Conservation (phyloP, 2,888 invertebrate species). For the Sphecodes monilicornis region DNA sequence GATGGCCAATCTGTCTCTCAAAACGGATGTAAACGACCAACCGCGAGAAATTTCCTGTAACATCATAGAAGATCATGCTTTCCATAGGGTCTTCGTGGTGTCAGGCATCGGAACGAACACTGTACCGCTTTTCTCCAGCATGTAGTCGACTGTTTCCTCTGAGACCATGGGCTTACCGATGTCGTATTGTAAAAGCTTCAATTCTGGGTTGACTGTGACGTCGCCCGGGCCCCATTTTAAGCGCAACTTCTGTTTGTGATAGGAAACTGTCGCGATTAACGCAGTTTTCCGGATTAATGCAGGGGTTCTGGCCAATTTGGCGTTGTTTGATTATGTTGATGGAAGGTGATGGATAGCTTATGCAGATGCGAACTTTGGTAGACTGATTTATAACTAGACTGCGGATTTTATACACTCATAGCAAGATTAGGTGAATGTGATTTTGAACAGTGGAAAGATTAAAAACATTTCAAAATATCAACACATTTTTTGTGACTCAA, state of each 20-base stretch:
- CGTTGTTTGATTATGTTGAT: background rate
- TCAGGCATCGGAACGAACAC: background rate
- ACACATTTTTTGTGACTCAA: no score
- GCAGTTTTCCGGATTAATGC: slow-evolving; percentile 38
- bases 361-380: no score
- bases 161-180: slow-evolving; percentile 90
- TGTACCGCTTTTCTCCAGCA: slow-evolving; percentile 91
- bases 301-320: background rate
- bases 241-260: slow-evolving; percentile 91
- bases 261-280: slow-evolving; percentile 88
- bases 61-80: background rate
- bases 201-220: slow-evolving; percentile 91
- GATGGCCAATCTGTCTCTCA: slow-evolving; percentile 93
- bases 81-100: no score
- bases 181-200: slow-evolving; percentile 92
- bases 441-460: no score
- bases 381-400: background rate
- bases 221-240: slow-evolving; percentile 91
- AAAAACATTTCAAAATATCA: no score
- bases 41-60: slow-evolving; percentile 90
- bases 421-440: no score
- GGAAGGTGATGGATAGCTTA: background rate
- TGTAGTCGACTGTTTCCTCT: slow-evolving; percentile 90
- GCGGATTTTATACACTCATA: no score
- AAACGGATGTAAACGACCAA: slow-evolving; percentile 92